A percentile compares a stretch with the other conserved stretches of the same genome.
phyloP scores from a whole-genome alignment of 2,888 invertebrate species.

The Caenorhabditis sp. region DNA sequence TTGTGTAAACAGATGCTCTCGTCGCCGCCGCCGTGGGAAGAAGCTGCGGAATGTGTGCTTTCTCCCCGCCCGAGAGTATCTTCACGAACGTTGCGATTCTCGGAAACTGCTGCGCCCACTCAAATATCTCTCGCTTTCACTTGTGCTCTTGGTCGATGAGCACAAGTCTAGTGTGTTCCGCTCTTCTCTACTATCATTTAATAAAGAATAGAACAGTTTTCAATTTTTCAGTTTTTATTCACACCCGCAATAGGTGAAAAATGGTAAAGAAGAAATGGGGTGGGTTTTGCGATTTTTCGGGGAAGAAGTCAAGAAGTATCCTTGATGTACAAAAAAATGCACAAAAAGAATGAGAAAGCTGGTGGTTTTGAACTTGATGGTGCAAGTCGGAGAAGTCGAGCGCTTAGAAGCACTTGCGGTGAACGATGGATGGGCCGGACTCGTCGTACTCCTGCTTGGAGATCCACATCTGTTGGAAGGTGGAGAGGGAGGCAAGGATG shows the following conservation, averaged over 20 bases:
- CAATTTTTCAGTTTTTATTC: constrained; percentile 63
- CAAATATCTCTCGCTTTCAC: constrained; percentile 41
- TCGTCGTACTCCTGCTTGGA: constrained; percentile 91
- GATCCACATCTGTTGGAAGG: constrained; percentile 93
- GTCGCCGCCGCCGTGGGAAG: constrained; percentile 45
- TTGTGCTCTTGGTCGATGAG: constrained; percentile 14
- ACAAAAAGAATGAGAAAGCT: constrained; percentile 51
- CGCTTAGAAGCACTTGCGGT: constrained; percentile 78
- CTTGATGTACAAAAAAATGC: constrained; percentile 34
- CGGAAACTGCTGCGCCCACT: constrained; percentile 59
- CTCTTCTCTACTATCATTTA: too few relatives aligned
- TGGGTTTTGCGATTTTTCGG: constrained; percentile 54
- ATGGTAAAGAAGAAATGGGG: constrained; percentile 35
- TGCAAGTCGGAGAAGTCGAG: constrained; percentile 29
- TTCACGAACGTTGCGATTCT: constrained; percentile 60
- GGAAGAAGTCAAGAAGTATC: constrained; percentile 14
- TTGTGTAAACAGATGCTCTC: constrained; percentile 53
- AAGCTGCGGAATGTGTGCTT: constrained; percentile 51
- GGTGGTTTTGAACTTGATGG: constrained; percentile 48
- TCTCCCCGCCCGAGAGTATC: constrained; percentile 25
- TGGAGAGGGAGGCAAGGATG: constrained; percentile 93
- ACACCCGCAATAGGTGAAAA: constrained; percentile 54
- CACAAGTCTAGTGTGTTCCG: neutral
- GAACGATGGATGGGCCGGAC: constrained; percentile 77
- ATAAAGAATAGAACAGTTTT: neutral